Base-by-base conservation (phyloP, 1,140 invertebrate genomes). In the Drosophila erecta region DNA sequence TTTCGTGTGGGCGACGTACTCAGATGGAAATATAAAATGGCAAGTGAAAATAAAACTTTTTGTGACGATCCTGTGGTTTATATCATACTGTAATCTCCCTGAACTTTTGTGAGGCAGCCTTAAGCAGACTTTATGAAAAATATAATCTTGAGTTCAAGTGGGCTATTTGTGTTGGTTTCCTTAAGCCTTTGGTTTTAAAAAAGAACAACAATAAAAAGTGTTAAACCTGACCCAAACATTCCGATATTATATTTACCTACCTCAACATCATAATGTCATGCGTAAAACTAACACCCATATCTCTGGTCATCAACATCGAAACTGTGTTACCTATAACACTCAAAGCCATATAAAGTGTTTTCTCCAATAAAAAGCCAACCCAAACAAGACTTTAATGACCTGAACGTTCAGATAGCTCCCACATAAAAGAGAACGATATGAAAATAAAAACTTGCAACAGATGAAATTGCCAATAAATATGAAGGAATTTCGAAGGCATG, bases 401-500 rank as follows among this genome's bases (percentile, higher is more conserved):
- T 37, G 33, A 12, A 20, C 58, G 27, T 41, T 17, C 33, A 64
- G 64, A 66, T 64, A 64, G 59, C 59, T 51, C 27, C 40, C 62
- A 67, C 66, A 67, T 67, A 33, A 47, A 65, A 30, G 41, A 24
- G 17, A 38, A 55, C 33, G 47, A 65, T 69, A 44, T 51, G 33
- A 67, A 66, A 54, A 54, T 67, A 69, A 69, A 66, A 69, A 66
- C 65, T 54, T 30, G 49, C 65, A 69, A 69, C 64, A 67, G 64
- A 51, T 67, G 64, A 67, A 67, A 65, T 54, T 55, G 66, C 62
- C 66, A 70, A 70, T 70, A 70, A 75, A 75, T 57, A 65, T 75
- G 71, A 53, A 58, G 17, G 37, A 40, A 65, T 57, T 65, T 65
- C 40, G 53, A 65, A 58, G 65, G 50, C 58, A 74, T 74, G 66